Evolutionary conservation across 2,113 vertebrate genomes (phyloP).

Genomic region (Pomatostomus ruficeps): DNA sequence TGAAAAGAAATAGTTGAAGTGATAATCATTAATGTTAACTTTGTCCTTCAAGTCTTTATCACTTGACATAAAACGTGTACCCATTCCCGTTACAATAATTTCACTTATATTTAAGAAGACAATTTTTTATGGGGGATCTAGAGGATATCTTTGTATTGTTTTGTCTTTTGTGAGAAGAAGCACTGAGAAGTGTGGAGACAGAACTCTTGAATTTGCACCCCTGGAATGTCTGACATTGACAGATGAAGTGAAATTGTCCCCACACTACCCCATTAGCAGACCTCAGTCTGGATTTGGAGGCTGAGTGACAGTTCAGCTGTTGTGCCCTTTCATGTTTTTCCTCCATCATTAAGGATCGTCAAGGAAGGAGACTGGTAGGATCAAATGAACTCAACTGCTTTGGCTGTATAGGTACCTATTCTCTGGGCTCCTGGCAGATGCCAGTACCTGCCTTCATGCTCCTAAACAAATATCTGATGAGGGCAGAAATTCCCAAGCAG

Average conservation of each 20-base stretch:
- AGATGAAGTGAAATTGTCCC: not conserved
- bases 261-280: not conserved
- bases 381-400: not conserved
- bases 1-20: slow-evolving; percentile 3
- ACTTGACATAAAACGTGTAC: not conserved
- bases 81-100: not conserved
- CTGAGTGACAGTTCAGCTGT: not conserved
- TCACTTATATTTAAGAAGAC: not conserved
- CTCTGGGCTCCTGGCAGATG: not conserved
- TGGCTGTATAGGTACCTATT: not conserved
- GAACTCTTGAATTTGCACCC: not conserved
- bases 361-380: not conserved
- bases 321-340: not conserved
- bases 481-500: not conserved
- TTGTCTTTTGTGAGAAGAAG: not conserved
- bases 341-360: not conserved
- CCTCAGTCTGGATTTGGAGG: not conserved
- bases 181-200: not conserved
- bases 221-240: not conserved
- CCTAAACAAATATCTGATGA: not conserved
- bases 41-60: not conserved
- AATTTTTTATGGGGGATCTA: not conserved
- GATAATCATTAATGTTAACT: slow-evolving; percentile 24
- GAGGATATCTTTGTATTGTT: not conserved
- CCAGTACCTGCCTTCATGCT: not conserved